Percentiles rank a stretch among this genome's conserved stretches.
These are phyloP conservation scores for Clistopyga incitator DNA, from an alignment of 2,888 invertebrate genomes.

Conservation along the genomic window DNA sequence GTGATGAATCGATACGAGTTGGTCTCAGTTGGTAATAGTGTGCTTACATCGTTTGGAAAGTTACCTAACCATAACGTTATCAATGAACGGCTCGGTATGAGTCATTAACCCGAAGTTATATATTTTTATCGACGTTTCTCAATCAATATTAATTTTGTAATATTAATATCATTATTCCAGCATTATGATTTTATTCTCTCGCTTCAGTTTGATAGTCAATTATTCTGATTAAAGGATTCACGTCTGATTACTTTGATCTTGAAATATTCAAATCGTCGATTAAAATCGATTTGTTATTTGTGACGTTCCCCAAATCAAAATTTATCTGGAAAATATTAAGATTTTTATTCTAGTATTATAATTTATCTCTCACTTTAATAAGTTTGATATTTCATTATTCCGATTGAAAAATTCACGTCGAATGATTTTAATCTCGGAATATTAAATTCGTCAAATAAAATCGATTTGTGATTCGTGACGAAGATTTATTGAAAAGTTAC, in stretches of 20 bases:
- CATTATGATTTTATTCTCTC: background rate
- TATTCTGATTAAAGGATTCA: background rate
- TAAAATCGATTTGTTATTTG: too few species aligned
- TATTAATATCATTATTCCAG: background rate
- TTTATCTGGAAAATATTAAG: too few species aligned
- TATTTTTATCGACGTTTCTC: background rate
- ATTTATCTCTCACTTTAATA: too few species aligned
- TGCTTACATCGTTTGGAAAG: background rate
- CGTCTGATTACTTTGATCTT: background rate
- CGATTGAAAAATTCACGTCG: too few species aligned
- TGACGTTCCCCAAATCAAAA: too few species aligned
- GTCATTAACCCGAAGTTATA: constrained; percentile 1
- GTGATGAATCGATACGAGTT: constrained; percentile 17
- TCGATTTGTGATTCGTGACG: too few species aligned
- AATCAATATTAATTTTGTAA: background rate
- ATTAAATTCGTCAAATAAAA: too few species aligned
- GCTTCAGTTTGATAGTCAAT: background rate
- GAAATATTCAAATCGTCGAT: too few species aligned
- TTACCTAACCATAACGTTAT: background rate
- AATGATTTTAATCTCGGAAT: too few species aligned
- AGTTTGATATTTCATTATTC: too few species aligned
- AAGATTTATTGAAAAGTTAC: too few species aligned
- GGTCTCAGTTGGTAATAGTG: background rate
- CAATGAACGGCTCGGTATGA: background rate
- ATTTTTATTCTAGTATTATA: too few species aligned